Evolutionary conservation across 1,140 invertebrate species (phyloP).

Genomic region (Trachymyrmex septentrionalis): DNA sequence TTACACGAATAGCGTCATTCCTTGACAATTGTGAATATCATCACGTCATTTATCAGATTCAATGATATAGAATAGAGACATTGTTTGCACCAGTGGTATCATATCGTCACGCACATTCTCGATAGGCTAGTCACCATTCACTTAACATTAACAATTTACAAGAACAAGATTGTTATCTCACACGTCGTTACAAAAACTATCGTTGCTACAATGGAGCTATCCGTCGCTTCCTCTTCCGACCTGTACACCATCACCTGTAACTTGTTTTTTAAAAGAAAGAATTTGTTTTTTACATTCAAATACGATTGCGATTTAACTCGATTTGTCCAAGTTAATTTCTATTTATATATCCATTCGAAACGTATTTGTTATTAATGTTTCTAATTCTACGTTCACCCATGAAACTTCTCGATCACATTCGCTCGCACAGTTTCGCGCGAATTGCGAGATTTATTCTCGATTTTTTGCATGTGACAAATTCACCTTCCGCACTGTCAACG

Average conservation of each 20-base stretch:
- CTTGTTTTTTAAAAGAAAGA: background rate
- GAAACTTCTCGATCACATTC: constrained; percentile 12
- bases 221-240: background rate
- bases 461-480: background rate
- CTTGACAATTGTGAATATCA: background rate
- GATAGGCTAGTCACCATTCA: background rate
- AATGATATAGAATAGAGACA: constrained; percentile 17
- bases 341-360: background rate
- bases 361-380: background rate
- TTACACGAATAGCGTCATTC: background rate
- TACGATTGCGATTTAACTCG: background rate
- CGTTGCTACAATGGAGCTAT: background rate
- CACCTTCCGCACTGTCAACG: constrained; percentile 8
- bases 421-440: background rate
- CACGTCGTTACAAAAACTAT: background rate
- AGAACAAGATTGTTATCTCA: background rate
- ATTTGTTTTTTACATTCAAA: background rate
- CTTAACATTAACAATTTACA: background rate
- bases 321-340: background rate
- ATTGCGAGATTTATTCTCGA: background rate
- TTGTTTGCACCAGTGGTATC: constrained; percentile 25
- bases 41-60: background rate
- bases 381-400: background rate
- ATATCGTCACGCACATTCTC: constrained; percentile 5
- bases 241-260: no score